Evolutionary conservation across 1,140 invertebrate species (phyloP), one percentile per base, ranked within the genome.

Genomic region (Diorhabda sublineata): DNA sequence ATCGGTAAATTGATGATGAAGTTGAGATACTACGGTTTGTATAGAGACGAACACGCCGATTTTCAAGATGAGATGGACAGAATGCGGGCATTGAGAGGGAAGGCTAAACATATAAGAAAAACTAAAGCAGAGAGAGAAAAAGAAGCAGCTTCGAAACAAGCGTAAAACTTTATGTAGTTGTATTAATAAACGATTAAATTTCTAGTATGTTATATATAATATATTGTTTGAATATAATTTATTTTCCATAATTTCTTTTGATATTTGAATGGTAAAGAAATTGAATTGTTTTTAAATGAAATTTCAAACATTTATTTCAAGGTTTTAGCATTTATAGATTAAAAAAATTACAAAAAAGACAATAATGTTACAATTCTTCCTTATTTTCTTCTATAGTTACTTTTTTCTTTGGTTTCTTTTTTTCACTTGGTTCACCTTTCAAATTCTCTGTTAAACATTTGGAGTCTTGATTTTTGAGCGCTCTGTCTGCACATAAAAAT

Each of bases 61-160:
- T 97, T 97, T 75, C 91, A 90, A 71, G 95, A 98, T 58, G 95
- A 97, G 82, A 95, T 95, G 88, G 85, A 86, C 69, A 83, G 93
- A 68, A 82, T 93, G 67, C 84, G 90, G 72, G 87, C 84, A 64
- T 83, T 97, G 9, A 82, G 93, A 68, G 95, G 95, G 11, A 97
- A 97, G 77, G 84, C 83, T 9, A 85, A 88, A 6, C 84, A 83
- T 66, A 84, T 86, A 76, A 82, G 82, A 72, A 86, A 85, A 73
- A 81, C 85, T 73, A 71, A 69, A 43, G 57, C 61, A 26, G 69
- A 72, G 41, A 43, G 61, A 60, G 67, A 68, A 61, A 47, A 61
- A n/a, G 66, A 44, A 45, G 61, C n/a, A 67, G 59, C 64, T 58
- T 44, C 4, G n/a, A 52, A 64, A 64, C 26, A 69, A 68, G 52